phyloP scores from a whole-genome alignment of 2,113 vertebrate genomes.

The Hippocampus comes region DNA sequence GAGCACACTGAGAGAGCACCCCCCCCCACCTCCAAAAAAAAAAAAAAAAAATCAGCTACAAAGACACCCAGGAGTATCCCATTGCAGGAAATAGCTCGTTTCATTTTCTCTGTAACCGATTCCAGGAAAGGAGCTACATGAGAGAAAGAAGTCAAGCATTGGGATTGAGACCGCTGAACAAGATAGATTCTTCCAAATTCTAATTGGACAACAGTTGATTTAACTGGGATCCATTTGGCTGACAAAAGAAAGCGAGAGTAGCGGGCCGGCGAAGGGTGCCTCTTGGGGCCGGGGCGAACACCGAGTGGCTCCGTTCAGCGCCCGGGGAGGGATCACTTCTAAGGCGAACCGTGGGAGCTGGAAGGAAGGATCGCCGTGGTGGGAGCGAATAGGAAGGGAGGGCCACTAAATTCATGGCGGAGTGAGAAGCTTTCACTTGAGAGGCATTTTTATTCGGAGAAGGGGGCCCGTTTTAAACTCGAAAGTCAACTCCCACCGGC shows the following conservation, averaged over 20 bases:
- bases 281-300: constrained; percentile 87
- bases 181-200: constrained; percentile 92
- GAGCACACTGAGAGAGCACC: constrained; percentile 73
- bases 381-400: constrained; percentile 46
- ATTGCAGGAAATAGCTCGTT: constrained; percentile 89
- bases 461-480: constrained; percentile 65
- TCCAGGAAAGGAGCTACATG: constrained; percentile 75
- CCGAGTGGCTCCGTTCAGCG: constrained; percentile 82
- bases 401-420: constrained; percentile 52
- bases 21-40: constrained; percentile 19
- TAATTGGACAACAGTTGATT: constrained; percentile 98
- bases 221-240: constrained; percentile 98
- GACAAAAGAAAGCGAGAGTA: constrained; percentile 86
- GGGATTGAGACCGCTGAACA: constrained; percentile 82
- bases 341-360: constrained; percentile 88
- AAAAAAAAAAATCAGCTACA: constrained; percentile 56
- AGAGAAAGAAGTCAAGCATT: constrained; percentile 76
- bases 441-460: constrained; percentile 74
- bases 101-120: constrained; percentile 81
- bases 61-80: constrained; percentile 88
- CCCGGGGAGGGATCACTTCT: constrained; percentile 92
- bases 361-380: constrained; percentile 72
- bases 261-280: constrained; percentile 84
- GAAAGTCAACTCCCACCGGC: constrained; percentile 59
- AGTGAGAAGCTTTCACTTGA: constrained; percentile 67